A percentile compares a stretch with the other conserved stretches of the same genome.
These are phyloP conservation scores for human DNA, from an alignment of 2,113 vertebrate species.

Conservation along the genomic window DNA sequence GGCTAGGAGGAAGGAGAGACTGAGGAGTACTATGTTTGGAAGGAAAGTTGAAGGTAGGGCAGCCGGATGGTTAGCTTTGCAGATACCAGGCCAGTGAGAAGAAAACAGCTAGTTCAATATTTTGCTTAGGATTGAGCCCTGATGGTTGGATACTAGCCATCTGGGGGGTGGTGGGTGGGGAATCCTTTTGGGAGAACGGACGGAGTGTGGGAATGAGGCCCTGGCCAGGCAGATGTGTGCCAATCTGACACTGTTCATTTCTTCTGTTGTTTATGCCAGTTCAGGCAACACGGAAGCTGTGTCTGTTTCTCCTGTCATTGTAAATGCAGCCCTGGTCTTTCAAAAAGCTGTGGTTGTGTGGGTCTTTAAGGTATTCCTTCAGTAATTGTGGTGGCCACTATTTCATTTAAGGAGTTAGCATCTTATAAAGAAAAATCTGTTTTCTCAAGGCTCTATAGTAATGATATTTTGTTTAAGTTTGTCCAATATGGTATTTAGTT, in stretches of 20 bases:
- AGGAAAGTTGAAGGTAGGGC: neutral
- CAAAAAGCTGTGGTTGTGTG: neutral
- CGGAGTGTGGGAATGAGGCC: neutral
- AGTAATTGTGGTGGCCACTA: neutral
- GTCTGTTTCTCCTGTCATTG: neutral
- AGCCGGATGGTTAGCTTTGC: too few relatives aligned
- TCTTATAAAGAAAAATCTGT: neutral
- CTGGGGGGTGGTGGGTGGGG: neutral
- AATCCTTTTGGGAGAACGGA: neutral
- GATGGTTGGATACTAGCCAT: neutral
- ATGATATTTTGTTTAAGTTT: neutral
- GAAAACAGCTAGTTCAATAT: neutral
- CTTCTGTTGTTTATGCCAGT: neutral
- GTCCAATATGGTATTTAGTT: neutral
- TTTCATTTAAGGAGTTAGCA: neutral
- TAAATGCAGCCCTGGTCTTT: neutral
- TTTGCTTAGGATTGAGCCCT: neutral
- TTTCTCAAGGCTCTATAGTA: neutral
- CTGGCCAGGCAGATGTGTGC: neutral
- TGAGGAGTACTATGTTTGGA: neutral
- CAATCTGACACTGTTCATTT: too few relatives aligned
- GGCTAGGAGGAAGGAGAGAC: neutral
- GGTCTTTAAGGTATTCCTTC: neutral
- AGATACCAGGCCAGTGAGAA: neutral
- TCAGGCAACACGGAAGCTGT: neutral